Evolutionary conservation across 2,797 vertebrate genomes (phyloP).

Genomic region (Orestias chungarensis): DNA sequence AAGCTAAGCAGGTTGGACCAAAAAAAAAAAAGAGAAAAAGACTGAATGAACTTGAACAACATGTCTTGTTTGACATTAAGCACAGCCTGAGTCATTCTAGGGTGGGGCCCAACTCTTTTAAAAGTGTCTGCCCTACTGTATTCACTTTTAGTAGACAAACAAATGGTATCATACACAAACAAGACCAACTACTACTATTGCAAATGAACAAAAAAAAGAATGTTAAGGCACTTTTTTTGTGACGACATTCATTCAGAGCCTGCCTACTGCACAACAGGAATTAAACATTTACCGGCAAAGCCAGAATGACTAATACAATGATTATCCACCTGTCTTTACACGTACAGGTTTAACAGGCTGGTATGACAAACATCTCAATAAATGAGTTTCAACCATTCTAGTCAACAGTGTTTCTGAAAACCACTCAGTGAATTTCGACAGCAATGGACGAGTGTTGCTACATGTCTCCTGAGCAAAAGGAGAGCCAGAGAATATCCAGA

Average conservation of each 20-base stretch:
- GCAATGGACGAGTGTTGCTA: slow-evolving; percentile 81
- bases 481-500: slow-evolving; percentile 76
- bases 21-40: not conserved
- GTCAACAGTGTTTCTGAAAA: not conserved
- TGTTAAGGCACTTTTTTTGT: not conserved
- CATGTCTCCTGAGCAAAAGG: slow-evolving; percentile 74
- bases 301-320: slow-evolving; percentile 44
- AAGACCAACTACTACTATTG: not conserved
- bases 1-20: not conserved
- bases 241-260: slow-evolving; percentile 7
- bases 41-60: not conserved
- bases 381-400: not conserved
- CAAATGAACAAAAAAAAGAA: not conserved
- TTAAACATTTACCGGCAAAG: slow-evolving; percentile 64
- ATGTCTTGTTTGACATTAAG: not conserved
- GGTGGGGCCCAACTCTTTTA: not conserved
- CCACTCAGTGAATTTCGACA: not conserved
- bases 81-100: not conserved
- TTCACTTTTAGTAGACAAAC: not conserved
- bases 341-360: slow-evolving; percentile 8
- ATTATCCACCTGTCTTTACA: slow-evolving; percentile 51
- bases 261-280: slow-evolving; percentile 52
- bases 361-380: slow-evolving; percentile 6
- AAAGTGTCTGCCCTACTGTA: not conserved
- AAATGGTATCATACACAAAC: not conserved